Evolutionary conservation across 2,113 vertebrate species (phyloP).

Genomic region (Lophura nycthemera): DNA sequence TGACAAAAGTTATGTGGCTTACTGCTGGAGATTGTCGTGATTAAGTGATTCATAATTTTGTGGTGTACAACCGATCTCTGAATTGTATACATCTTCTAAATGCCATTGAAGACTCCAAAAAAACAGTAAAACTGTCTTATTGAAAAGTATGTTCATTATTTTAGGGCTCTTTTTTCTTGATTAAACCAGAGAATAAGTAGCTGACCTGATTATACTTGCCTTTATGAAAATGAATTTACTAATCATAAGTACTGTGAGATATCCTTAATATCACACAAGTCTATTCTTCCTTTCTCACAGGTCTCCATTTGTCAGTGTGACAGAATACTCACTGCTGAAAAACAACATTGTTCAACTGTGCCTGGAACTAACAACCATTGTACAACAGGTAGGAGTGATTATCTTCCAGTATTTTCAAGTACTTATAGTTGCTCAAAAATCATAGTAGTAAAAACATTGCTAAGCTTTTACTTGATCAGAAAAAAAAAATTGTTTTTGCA

Average conservation of each 20-base stretch:
- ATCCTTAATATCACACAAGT: not conserved
- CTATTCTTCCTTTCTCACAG: slow-evolving; percentile 70
- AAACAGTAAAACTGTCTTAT: not conserved
- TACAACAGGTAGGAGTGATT: slow-evolving; percentile 87
- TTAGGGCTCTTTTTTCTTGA: not conserved
- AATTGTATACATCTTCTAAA: not conserved
- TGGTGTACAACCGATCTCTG: not conserved
- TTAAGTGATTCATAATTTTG: not conserved
- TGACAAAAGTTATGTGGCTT: not conserved
- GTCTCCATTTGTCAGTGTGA: slow-evolving; percentile 93
- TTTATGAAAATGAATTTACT: not conserved
- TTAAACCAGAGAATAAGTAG: not conserved
- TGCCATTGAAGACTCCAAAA: not conserved
- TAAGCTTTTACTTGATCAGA: not conserved
- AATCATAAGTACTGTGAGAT: not conserved
- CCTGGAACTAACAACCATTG: slow-evolving; percentile 92
- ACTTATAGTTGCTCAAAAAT: not conserved
- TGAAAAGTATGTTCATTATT: not conserved
- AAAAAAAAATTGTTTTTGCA: not conserved
- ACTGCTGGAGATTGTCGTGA: not conserved
- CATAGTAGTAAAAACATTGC: not conserved
- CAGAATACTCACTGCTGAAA: slow-evolving; percentile 94
- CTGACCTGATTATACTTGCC: not conserved
- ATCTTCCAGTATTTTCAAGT: not conserved
- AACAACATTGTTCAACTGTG: slow-evolving; percentile 95